A percentile compares a stretch with the other conserved stretches of the same genome.
Conservation (phyloP, 2,797 vertebrate species). For the Furcifer pardalis region DNA sequence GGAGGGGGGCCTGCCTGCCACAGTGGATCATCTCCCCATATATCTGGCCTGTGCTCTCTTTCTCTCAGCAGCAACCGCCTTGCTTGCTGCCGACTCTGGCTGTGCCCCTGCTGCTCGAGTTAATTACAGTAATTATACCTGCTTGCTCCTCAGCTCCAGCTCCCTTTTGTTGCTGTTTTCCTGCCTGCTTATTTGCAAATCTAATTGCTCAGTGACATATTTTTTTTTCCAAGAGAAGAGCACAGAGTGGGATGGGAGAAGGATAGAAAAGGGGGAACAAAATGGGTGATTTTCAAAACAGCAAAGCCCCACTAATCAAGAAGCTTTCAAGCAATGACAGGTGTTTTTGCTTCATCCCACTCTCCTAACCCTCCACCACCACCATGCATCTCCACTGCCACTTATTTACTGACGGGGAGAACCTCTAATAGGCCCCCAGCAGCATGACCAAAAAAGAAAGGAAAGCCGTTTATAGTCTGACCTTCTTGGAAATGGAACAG, state of each 20-base stretch:
- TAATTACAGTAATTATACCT: conserved; percentile 91
- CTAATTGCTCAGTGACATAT: conserved; percentile 70
- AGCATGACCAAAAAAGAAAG: not conserved
- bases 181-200: conserved; percentile 83
- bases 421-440: conserved; percentile 15
- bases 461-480: conserved; percentile 16
- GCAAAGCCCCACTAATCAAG: conserved; percentile 31
- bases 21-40: conserved; percentile 35
- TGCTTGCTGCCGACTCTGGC: conserved; percentile 45
- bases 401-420: conserved; percentile 14
- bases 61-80: conserved; percentile 31
- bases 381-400: not conserved
- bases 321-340: conserved; percentile 34
- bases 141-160: conserved; percentile 71
- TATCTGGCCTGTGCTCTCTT: conserved; percentile 44
- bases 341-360: conserved; percentile 24
- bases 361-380: not conserved
- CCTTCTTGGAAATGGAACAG: not conserved
- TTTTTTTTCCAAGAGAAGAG: conserved; percentile 57
- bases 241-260: conserved; percentile 62
- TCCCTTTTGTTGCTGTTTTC: conserved; percentile 79
- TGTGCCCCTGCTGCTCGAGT: conserved; percentile 80
- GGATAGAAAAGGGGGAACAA: conserved; percentile 53
- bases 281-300: conserved; percentile 43
- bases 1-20: conserved; percentile 18